phyloP scores from a whole-genome alignment of 2,888 invertebrate species.

The Cryptus viduatorius region DNA sequence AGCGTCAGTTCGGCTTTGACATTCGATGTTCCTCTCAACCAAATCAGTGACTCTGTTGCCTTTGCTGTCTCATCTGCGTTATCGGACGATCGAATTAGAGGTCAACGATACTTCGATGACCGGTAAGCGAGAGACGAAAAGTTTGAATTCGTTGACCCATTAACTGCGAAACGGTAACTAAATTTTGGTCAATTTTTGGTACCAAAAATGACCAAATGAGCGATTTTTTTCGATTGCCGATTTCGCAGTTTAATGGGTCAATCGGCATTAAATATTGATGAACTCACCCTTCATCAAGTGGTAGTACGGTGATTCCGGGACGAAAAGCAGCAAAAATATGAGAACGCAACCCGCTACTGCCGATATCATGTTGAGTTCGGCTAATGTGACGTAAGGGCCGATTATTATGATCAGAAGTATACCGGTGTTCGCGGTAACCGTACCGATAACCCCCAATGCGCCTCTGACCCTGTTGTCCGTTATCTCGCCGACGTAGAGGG shows the following conservation, averaged over 20 bases:
- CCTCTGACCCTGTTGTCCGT: slow-evolving; percentile 41
- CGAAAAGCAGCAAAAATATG: not conserved
- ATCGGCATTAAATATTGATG: not conserved
- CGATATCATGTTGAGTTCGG: slow-evolving; percentile 12
- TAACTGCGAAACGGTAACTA: not conserved
- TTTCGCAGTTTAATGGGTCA: not conserved
- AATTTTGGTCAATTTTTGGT: not conserved
- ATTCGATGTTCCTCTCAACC: slow-evolving; percentile 32
- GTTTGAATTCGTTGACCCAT: not conserved
- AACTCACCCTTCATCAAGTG: slow-evolving; percentile 43
- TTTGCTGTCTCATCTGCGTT: slow-evolving; percentile 23
- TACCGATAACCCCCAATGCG: not conserved
- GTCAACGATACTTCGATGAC: not conserved
- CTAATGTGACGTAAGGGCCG: slow-evolving; percentile 19
- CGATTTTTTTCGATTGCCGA: not conserved
- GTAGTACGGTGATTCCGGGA: slow-evolving; percentile 52
- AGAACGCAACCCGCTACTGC: not conserved
- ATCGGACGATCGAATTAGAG: not conserved
- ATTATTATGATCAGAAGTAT: slow-evolving; percentile 3
- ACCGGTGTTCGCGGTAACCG: not conserved
- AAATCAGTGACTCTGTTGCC: slow-evolving; percentile 29
- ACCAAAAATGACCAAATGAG: too few species aligned
- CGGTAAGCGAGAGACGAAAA: not conserved
- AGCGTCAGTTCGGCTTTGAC: slow-evolving; percentile 28
- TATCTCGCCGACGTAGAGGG: slow-evolving; percentile 56